Evolutionary conservation across 2,888 invertebrate genomes (phyloP), one percentile per base, ranked within the genome.

Genomic region (Drosophila vallismaia): DNA sequence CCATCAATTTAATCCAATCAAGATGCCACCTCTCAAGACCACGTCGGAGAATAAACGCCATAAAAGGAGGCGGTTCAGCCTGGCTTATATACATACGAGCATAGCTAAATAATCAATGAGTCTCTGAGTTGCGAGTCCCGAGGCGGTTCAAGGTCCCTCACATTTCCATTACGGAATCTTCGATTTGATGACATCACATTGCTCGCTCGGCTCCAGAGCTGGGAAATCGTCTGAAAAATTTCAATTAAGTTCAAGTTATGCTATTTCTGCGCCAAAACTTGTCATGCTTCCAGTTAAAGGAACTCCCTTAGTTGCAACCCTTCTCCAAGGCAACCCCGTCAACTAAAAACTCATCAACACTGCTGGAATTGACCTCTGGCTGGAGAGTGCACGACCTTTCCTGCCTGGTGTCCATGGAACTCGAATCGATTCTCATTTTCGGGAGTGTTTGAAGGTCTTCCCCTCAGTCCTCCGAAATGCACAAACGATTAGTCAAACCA

Each of bases 331-430:
- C 42, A 63, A 63, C 45, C 51, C 63, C 44, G 19, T 38, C 44
- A 62, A 45, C 29, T 6, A 26, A 29, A 33, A 55, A 60, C 62
- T 49, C 60, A 62, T 67, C 77, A 77, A 70, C 69, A 49, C 46
- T 44, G 26, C n/a, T 14, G n/a, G 26, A 46, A 46, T 80, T 80
- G 84, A 84, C 79, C 84, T 79, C 84, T 84, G 81, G 60, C 75
- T 72, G 64, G 72, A 52, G 58, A 79, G 69, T 53, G 58, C 62
- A 55, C 38, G 71, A 68, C 68, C 59, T 44, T 33, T 29, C 71
- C 76, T 64, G 70, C 56, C 64, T 67, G 55, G 57, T 42, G 40
- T 75, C 62, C 75, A 75, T 84, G 75, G 70, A 33, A 19, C 31
- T 38, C 40, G 42, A 60, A 44, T 49, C 64, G 59, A 40, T 38